These are phyloP conservation scores for Caerostris darwini DNA, from an alignment of 1,140 invertebrate genomes.

Conservation along the genomic window DNA sequence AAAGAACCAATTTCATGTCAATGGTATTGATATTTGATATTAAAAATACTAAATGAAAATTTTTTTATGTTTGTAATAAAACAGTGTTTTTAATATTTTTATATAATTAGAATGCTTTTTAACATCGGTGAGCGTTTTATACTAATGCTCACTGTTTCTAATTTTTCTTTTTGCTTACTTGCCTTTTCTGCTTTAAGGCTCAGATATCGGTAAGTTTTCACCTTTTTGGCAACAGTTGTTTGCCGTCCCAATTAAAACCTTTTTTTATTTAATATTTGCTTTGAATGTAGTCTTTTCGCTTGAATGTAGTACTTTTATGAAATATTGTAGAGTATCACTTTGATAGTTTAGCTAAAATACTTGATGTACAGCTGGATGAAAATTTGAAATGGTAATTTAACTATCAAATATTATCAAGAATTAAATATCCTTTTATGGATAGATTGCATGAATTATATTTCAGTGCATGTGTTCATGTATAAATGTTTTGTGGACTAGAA, in stretches of 20 bases:
- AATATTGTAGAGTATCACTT: conserved; percentile 3
- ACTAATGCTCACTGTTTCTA: conserved; percentile 73
- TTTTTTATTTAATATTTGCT: conserved; percentile 2
- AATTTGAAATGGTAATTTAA: not conserved
- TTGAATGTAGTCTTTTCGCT: not conserved
- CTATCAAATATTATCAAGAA: not conserved
- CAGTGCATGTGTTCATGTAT: not conserved
- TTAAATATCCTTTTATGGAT: not conserved
- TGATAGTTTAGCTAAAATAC: not conserved
- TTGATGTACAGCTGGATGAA: not conserved
- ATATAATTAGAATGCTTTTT: conserved; percentile 9
- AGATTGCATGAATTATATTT: not conserved
- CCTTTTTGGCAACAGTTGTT: conserved; percentile 11
- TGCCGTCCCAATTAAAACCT: not conserved
- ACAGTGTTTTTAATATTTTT: not conserved
- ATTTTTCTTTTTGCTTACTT: conserved; percentile 77
- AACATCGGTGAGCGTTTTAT: conserved; percentile 40
- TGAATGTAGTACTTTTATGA: not conserved
- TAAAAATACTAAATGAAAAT: no score
- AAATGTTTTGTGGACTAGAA: not conserved
- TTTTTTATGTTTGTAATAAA: no score
- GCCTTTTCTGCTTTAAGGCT: conserved; percentile 75
- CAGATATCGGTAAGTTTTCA: conserved; percentile 77
- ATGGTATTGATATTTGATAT: no score
- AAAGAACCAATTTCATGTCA: no score